Evolutionary conservation across 2,113 vertebrate genomes (phyloP).

Genomic region (Lepisosteus osseus): DNA sequence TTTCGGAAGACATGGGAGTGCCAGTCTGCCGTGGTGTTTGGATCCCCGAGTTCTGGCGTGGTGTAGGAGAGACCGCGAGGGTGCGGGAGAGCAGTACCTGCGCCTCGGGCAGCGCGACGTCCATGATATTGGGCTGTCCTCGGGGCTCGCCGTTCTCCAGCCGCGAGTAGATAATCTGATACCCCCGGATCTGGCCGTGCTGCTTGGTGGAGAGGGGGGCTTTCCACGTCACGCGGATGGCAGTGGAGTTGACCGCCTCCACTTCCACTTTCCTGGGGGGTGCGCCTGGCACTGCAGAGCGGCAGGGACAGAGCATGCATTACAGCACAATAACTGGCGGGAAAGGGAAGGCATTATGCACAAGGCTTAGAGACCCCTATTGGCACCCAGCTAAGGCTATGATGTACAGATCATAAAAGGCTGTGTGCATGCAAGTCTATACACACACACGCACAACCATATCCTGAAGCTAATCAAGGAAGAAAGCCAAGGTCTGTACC

Average conservation of each 20-base stretch:
- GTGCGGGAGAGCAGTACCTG: slow-evolving; percentile 68
- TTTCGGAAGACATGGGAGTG: no score
- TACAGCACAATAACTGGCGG: background rate
- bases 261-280: slow-evolving; percentile 89
- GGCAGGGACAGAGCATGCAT: background rate
- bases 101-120: slow-evolving; percentile 81
- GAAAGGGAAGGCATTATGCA: background rate
- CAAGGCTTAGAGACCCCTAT: background rate
- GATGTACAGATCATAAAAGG: no score
- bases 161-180: slow-evolving; percentile 87
- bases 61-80: background rate
- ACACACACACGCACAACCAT: background rate
- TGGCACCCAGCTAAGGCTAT: background rate
- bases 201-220: slow-evolving; percentile 84
- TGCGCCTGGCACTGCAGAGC: slow-evolving; percentile 82
- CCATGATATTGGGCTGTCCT: slow-evolving; percentile 79
- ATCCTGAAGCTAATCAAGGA: background rate
- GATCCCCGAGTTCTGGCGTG: no score
- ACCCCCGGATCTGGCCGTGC: slow-evolving; percentile 89
- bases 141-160: slow-evolving; percentile 83
- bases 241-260: slow-evolving; percentile 84
- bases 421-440: background rate
- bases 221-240: slow-evolving; percentile 86
- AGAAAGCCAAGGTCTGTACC: no score
- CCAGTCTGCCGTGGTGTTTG: no score